Evolutionary conservation across 1,140 invertebrate species (phyloP).

Genomic region (Drusus annulatus): DNA sequence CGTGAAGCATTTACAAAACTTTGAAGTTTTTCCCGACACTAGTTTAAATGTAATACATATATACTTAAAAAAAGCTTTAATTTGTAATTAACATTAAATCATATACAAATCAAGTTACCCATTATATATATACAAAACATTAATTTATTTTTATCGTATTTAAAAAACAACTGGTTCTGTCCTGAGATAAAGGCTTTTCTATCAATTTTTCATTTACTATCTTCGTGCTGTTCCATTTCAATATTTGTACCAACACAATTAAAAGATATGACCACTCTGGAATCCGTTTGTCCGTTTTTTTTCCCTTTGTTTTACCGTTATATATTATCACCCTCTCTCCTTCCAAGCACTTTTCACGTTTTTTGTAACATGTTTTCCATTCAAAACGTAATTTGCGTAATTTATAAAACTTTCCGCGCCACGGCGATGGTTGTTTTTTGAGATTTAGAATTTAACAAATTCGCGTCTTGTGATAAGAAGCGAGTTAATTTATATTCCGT

Average conservation of each 20-base stretch:
- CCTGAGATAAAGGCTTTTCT: too few species aligned
- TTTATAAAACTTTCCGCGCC: slow-evolving; percentile 28
- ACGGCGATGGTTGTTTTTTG: slow-evolving; percentile 4
- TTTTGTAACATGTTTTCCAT: slow-evolving; percentile 35
- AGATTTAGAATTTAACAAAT: background rate
- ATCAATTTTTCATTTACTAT: too few species aligned
- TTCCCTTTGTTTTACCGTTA: background rate
- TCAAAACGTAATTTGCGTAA: slow-evolving; percentile 30
- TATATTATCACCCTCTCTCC: slow-evolving; percentile 15
- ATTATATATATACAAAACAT: too few species aligned
- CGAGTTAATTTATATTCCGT: background rate
- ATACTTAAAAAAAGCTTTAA: too few species aligned
- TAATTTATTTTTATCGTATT: too few species aligned
- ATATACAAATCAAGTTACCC: too few species aligned
- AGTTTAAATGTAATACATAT: too few species aligned
- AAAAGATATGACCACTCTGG: slow-evolving; percentile 40
- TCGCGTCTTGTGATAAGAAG: background rate
- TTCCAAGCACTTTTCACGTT: slow-evolving; percentile 12
- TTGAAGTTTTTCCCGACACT: too few species aligned
- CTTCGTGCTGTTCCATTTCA: background rate
- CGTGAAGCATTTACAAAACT: too few species aligned
- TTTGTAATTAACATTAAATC: too few species aligned
- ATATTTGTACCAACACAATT: slow-evolving; percentile 50
- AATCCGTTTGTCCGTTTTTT: slow-evolving; percentile 1
- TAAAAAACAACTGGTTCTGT: too few species aligned